These are phyloP conservation scores for Phymorhynchus buccinoides DNA, from an alignment of 1,140 invertebrate species.

Conservation along the genomic window DNA sequence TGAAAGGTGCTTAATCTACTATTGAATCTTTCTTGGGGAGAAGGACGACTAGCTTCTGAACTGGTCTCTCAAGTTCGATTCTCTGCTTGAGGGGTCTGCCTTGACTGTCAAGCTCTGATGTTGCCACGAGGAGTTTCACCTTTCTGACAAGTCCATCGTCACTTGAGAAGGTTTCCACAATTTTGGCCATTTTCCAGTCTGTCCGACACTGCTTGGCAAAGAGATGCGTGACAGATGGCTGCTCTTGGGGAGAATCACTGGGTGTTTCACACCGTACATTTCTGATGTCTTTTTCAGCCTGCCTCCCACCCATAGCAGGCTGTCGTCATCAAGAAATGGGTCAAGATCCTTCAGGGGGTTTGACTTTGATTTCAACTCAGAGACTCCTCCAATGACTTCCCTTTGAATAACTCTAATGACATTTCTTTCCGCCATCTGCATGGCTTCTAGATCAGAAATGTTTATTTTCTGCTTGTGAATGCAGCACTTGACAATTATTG, in stretches of 20 bases:
- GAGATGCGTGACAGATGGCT: slow-evolving; percentile 12
- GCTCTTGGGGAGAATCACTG: not conserved
- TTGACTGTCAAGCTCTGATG: slow-evolving; percentile 13
- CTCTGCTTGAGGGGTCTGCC: not conserved
- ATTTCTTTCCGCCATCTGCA: not conserved
- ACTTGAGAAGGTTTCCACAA: slow-evolving; percentile 44
- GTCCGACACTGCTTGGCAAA: slow-evolving; percentile 31
- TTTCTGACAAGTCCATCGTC: slow-evolving; percentile 53
- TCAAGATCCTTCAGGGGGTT: not conserved
- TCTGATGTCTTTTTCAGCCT: not conserved
- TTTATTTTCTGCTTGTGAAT: not conserved
- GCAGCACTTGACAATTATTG: not conserved
- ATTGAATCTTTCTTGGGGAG: too few relatives aligned
- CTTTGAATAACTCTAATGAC: not conserved
- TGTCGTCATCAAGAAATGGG: not conserved
- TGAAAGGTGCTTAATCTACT: too few relatives aligned
- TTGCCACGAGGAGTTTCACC: slow-evolving; percentile 39
- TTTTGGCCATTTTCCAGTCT: slow-evolving; percentile 40
- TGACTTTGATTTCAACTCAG: not conserved
- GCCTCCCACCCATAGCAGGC: not conserved
- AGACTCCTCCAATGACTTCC: not conserved
- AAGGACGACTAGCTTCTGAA: not conserved
- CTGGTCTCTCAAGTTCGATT: slow-evolving; percentile 8
- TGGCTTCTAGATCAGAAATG: not conserved
- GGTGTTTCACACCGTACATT: not conserved